These are phyloP conservation scores for Stenotaenia linearis DNA, from an alignment of 2,888 invertebrate species.

Conservation along the genomic window DNA sequence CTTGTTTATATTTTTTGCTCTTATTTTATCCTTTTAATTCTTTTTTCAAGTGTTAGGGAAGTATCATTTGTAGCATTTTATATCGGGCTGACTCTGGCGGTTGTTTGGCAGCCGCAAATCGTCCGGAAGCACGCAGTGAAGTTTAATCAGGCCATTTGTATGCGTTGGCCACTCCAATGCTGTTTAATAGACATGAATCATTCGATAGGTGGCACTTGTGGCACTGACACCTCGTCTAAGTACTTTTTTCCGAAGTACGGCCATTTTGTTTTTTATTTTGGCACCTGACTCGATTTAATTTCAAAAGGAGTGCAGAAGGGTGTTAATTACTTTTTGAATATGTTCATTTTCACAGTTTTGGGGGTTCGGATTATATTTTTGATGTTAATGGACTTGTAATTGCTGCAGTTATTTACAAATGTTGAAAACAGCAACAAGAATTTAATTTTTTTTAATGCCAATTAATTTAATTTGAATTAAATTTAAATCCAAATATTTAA, in stretches of 20 bases:
- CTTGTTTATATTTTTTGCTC: too few species aligned
- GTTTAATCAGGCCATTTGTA: slow-evolving; percentile 2
- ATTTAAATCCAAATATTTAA: too few species aligned
- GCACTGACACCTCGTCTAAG: not conserved
- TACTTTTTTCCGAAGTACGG: not conserved
- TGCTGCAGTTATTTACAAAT: not conserved
- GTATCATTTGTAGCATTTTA: not conserved
- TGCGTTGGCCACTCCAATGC: not conserved
- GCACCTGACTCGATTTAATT: not conserved
- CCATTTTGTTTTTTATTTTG: not conserved
- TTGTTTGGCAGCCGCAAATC: not conserved
- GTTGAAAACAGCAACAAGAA: too few species aligned
- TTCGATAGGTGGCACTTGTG: slow-evolving; percentile 13
- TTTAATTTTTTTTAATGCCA: not conserved
- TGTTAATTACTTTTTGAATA: too few species aligned
- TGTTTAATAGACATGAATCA: slow-evolving; percentile 21
- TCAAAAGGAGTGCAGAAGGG: not conserved
- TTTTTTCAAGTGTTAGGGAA: not conserved
- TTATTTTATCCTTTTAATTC: not conserved
- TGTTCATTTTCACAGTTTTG: not conserved
- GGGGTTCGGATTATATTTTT: not conserved
- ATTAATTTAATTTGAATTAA: too few species aligned
- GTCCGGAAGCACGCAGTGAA: not conserved
- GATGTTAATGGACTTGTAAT: not conserved
- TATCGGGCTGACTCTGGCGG: not conserved